Percentiles rank a stretch among this genome's conserved stretches.
These are phyloP conservation scores for Colletes gigas DNA, from an alignment of 1,140 invertebrate genomes.

Conservation along the genomic window DNA sequence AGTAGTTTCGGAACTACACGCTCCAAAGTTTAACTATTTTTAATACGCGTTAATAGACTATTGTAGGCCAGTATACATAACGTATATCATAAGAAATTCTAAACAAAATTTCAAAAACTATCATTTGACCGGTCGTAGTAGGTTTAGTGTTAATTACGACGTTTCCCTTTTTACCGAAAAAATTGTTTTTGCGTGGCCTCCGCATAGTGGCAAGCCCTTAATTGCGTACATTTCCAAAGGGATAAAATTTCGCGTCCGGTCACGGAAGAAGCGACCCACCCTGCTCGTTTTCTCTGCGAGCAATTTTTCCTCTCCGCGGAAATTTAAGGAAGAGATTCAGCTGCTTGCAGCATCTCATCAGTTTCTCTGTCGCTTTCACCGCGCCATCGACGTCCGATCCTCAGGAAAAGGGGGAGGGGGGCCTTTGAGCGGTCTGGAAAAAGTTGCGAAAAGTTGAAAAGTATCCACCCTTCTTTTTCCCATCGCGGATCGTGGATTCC, in stretches of 20 bases:
- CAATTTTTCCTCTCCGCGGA: not conserved
- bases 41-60: no score
- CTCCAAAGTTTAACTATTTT: no score
- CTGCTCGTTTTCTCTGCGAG: not conserved
- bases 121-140: no score
- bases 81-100: no score
- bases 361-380: not conserved
- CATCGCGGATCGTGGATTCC: not conserved
- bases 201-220: no score
- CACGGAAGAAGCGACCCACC: not conserved
- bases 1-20: no score
- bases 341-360: not conserved
- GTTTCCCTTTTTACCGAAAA: no score
- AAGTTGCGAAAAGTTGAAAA: slow-evolving; percentile 54
- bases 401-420: not conserved
- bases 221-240: no score
- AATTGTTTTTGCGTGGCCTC: no score
- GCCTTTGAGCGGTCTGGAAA: slow-evolving; percentile 43
- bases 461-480: not conserved
- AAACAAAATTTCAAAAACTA: no score
- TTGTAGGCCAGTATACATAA: no score
- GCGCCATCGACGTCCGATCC: not conserved
- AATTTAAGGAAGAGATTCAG: not conserved
- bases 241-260: not conserved
- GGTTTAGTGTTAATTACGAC: no score